Conservation (phyloP, 2,888 invertebrate species). For the Diaperis boleti region DNA sequence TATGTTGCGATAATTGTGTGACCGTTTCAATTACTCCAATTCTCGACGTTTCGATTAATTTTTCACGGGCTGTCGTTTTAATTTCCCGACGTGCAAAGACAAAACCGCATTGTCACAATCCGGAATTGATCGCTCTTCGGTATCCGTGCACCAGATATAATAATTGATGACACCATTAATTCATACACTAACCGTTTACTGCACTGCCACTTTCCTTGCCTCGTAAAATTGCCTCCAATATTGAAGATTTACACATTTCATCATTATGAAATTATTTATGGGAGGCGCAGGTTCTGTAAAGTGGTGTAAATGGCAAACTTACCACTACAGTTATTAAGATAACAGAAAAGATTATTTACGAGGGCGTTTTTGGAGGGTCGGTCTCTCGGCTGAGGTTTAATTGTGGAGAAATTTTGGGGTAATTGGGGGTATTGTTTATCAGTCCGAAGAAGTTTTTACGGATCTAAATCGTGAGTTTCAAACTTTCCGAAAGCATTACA, state of each 20-base stretch:
- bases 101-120: not conserved
- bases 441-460: not conserved
- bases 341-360: conserved; percentile 19
- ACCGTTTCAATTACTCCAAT: no score
- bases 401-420: conserved; percentile 5
- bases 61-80: not conserved
- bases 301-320: conserved; percentile 11
- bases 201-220: conserved; percentile 20
- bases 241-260: conserved; percentile 35
- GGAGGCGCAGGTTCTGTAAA: conserved; percentile 4
- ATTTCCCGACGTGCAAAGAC: no score
- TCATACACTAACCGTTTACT: conserved; percentile 21
- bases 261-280: conserved; percentile 29
- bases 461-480: not conserved
- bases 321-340: conserved; percentile 22
- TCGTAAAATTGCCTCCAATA: conserved; percentile 25
- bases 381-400: conserved; percentile 20
- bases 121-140: conserved; percentile 10
- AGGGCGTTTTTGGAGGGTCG: conserved; percentile 4
- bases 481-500: not conserved
- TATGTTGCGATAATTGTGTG: no score
- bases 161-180: conserved; percentile 33
- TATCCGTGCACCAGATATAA: conserved; percentile 9
- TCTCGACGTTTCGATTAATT: no score
- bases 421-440: not conserved